A percentile compares a stretch with the other conserved stretches of the same genome.
These are phyloP conservation scores for Emys orbicularis DNA, from an alignment of 2,797 vertebrate species.

Conservation along the genomic window DNA sequence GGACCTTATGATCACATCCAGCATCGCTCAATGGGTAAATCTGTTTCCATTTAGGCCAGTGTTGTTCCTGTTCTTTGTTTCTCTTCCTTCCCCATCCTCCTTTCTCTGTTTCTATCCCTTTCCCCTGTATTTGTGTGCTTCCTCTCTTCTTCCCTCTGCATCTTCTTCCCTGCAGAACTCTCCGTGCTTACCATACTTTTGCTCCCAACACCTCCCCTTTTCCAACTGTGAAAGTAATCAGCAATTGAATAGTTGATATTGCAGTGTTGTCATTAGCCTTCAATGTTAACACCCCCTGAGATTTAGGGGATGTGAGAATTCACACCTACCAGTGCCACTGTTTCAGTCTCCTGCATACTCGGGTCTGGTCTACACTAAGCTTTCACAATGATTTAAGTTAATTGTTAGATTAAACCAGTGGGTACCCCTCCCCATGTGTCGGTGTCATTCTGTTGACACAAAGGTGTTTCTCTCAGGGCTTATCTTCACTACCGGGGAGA, in stretches of 20 bases:
- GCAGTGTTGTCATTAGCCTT: neutral
- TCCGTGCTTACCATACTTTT: neutral
- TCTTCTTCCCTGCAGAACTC: neutral
- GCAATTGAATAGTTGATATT: neutral
- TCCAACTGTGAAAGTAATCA: neutral
- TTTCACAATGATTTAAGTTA: neutral
- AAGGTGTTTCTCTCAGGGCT: neutral
- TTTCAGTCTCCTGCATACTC: neutral
- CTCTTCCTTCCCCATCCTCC: neutral
- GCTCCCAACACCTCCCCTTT: neutral
- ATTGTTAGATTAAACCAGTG: neutral
- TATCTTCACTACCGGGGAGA: neutral
- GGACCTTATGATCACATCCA: neutral
- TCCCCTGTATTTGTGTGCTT: neutral
- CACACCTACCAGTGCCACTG: neutral
- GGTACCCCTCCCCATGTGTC: neutral
- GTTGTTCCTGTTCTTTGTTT: neutral
- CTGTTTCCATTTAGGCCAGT: neutral
- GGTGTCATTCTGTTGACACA: neutral
- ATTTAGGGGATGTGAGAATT: neutral
- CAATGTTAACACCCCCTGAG: neutral
- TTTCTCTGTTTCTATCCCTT: neutral
- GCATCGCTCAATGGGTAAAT: neutral
- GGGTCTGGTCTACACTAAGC: neutral
- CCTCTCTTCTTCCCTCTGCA: neutral